Conservation (phyloP, 2,113 vertebrate species). For the Phalacrocorax brasilianus region DNA sequence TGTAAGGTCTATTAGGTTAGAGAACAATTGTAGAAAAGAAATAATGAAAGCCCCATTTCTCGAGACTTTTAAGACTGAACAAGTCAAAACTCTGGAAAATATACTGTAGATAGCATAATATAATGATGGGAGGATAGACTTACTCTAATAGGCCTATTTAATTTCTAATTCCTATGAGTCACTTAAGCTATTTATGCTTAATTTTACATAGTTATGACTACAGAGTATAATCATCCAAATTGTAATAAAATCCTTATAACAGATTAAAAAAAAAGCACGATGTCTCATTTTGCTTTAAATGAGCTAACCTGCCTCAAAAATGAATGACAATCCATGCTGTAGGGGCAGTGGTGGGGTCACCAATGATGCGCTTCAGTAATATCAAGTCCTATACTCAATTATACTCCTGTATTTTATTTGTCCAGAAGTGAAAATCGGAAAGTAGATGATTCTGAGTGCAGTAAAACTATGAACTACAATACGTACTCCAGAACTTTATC, state of each 20-base stretch:
- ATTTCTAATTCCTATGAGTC: conserved; percentile 1
- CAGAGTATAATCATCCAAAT: conserved; percentile 35
- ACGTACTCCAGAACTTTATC: rapidly evolving
- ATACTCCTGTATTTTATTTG: neutral
- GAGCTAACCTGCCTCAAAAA: neutral
- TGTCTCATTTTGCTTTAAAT: neutral
- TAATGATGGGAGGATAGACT: neutral
- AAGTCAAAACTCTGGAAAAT: conserved; percentile 30
- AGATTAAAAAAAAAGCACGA: neutral
- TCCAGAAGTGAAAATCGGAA: neutral
- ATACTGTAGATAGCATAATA: neutral
- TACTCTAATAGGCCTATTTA: neutral
- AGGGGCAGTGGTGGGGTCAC: neutral
- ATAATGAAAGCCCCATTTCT: neutral
- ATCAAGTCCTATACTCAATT: neutral
- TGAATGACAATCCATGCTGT: neutral
- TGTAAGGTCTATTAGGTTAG: neutral
- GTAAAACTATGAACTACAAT: neutral
- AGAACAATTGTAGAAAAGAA: neutral
- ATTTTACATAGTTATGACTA: conserved; percentile 59
- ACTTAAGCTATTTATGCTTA: conserved; percentile 34
- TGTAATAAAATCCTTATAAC: conserved; percentile 32
- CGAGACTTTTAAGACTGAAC: neutral
- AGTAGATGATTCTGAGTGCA: neutral
- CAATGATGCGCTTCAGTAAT: neutral